Conservation (phyloP, 2,888 invertebrate genomes). For the Lomographa bimaculata region DNA sequence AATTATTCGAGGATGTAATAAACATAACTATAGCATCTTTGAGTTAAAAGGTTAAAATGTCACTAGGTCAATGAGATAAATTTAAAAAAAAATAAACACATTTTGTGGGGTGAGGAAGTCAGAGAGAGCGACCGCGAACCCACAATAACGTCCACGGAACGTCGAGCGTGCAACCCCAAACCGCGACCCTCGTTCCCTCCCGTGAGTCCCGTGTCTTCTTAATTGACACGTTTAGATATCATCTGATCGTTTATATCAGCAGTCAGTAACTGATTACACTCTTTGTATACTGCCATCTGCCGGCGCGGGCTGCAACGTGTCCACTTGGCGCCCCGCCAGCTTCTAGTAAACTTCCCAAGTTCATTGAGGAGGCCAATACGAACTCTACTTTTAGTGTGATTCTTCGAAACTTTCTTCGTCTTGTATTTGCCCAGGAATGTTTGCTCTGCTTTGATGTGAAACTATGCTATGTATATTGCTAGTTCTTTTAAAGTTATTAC, state of each 20-base stretch:
- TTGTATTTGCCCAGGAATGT: conserved; percentile 9
- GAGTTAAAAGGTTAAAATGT: conserved; percentile 7
- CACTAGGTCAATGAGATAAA: conserved; percentile 14
- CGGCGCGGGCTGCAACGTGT: conserved; percentile 39
- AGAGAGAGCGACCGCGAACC: conserved; percentile 27
- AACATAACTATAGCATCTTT: no score
- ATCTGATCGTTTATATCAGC: conserved; percentile 24
- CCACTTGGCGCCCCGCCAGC: conserved; percentile 56
- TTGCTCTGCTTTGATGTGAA: conserved; percentile 3
- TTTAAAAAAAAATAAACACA: conserved; percentile 20
- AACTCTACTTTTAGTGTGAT: conserved; percentile 48
- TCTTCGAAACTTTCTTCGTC: conserved; percentile 42
- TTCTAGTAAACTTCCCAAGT: conserved; percentile 57
- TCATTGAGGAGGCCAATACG: conserved; percentile 57
- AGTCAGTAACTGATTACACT: conserved; percentile 39
- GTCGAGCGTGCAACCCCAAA: conserved; percentile 27
- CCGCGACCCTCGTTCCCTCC: conserved; percentile 31
- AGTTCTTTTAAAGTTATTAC: neutral
- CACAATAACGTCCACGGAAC: conserved; percentile 29
- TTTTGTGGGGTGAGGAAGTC: conserved; percentile 27
- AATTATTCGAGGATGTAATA: no score
- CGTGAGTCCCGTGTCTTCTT: conserved; percentile 21
- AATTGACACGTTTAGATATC: conserved; percentile 35
- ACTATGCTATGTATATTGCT: conserved; percentile 1
- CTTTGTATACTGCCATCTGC: conserved; percentile 39